Conservation (phyloP, 2,797 vertebrate genomes). For the Onychomys torridus region DNA sequence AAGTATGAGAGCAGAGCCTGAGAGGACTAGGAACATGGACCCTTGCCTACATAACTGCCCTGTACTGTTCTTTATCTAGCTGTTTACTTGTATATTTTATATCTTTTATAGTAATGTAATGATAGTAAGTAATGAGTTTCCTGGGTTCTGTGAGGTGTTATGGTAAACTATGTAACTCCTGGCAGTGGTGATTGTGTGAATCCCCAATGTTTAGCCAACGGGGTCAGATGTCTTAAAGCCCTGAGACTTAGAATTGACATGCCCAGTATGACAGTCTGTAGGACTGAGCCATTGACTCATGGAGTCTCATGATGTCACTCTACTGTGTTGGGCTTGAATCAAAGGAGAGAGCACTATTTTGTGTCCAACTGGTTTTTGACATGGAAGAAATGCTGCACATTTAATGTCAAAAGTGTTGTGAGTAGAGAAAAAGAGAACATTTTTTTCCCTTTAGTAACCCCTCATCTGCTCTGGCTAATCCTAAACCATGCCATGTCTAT, state of each 20-base stretch:
- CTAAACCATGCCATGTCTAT: background rate
- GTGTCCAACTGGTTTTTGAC: background rate
- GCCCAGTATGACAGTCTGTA: background rate
- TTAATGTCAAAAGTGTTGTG: background rate
- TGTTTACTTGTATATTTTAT: background rate
- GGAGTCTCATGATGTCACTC: background rate
- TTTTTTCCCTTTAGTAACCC: constrained; percentile 11
- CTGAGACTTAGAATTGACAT: background rate
- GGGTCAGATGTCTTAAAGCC: background rate
- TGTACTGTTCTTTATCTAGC: background rate
- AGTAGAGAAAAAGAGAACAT: background rate
- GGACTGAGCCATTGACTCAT: background rate
- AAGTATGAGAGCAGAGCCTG: background rate
- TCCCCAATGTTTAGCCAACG: background rate
- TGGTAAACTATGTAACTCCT: background rate
- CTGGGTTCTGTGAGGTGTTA: background rate
- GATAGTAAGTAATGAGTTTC: background rate
- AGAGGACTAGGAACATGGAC: background rate
- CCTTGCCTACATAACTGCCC: background rate
- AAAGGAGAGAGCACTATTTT: background rate
- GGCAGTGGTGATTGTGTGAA: background rate
- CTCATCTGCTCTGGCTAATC: background rate
- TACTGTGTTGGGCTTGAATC: background rate
- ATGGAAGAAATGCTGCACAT: background rate
- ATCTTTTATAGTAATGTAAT: background rate